Evolutionary conservation across 2,888 invertebrate genomes (phyloP), one percentile per base, ranked within the genome.

Genomic region (Arenicola marina): DNA sequence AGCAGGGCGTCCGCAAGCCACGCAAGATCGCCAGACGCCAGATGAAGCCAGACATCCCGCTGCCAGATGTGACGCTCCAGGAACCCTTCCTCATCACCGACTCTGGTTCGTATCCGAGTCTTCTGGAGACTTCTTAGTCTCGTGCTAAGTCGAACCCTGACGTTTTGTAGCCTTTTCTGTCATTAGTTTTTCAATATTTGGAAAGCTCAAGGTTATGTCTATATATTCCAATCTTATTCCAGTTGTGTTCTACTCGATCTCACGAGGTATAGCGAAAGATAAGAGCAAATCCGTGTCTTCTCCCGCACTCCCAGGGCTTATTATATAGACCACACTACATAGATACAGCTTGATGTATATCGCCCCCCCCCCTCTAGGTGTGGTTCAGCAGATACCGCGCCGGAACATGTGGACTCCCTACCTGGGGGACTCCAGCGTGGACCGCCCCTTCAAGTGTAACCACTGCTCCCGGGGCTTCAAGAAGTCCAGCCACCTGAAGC

Each of bases 21-120:
- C n/a, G 31, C 34, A 7, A 26, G 65, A 66, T 38, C 48, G 60
- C 15, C 56, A 63, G 44, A 32, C 24, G 1, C 4, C 1, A 15
- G n/a, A 24, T 60, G 15, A 75, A 67, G 43, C 62, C 69, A 28
- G 77, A 76, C 56, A 56, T 75, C 31, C 61, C 71, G 31, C 67
- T 84, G 18, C 82, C 84, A 1, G 84, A 86, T 67, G 83, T 87
- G 51, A 81, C 85, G 1, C 76, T 87, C 43, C 86, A 86, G 68
- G 87, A 87, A 66, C 87, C 87, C 1, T 84, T 87, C n/a, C 76
- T 87, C 7, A 85, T 87, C 48, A 87, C 86, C 21, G 86, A 86
- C 75, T 72, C 82, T 75, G 81, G 81, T 80, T 11, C n/a, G 51
- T 48, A 21, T 24, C n/a, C n/a, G n/a, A n/a, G n/a, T n/a, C n/a